These are phyloP conservation scores for Macaria notata DNA, from an alignment of 2,888 invertebrate genomes.

Conservation along the genomic window DNA sequence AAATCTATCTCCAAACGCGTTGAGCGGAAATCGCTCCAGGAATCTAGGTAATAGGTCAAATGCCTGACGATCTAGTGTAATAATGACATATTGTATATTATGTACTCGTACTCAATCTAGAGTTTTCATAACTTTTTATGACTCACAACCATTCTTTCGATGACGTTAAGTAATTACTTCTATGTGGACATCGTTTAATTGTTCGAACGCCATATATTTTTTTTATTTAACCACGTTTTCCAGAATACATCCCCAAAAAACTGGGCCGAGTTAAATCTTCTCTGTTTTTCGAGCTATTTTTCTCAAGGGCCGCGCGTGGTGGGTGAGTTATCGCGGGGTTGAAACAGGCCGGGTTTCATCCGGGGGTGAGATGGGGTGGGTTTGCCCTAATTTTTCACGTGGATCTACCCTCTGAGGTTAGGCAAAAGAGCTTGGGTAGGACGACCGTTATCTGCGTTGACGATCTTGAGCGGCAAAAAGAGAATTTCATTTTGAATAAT, in stretches of 20 bases:
- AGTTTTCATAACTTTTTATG: no score
- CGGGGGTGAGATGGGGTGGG: conserved; percentile 45
- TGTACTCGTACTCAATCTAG: no score
- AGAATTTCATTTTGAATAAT: conserved; percentile 32
- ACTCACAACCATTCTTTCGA: no score
- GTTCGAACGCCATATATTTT: no score
- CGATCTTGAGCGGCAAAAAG: conserved; percentile 35
- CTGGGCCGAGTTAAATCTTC: conserved; percentile 70
- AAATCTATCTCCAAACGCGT: no score
- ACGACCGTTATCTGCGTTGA: conserved; percentile 33
- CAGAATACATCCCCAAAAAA: conserved; percentile 37
- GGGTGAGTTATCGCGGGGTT: conserved; percentile 58
- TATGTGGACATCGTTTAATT: no score
- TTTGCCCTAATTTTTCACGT: conserved; percentile 75
- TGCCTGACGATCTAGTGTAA: no score
- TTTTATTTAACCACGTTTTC: no score
- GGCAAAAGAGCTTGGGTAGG: conserved; percentile 60
- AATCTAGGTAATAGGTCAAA: no score
- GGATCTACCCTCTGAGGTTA: conserved; percentile 53
- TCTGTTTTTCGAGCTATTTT: conserved; percentile 78
- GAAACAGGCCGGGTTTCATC: conserved; percentile 35
- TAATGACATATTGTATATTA: no score
- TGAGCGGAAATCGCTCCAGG: no score
- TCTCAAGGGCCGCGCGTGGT: conserved; percentile 73
- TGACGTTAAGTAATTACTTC: no score